Evolutionary conservation across 2,888 invertebrate genomes (phyloP).

Genomic region (Acrobasis repandana): DNA sequence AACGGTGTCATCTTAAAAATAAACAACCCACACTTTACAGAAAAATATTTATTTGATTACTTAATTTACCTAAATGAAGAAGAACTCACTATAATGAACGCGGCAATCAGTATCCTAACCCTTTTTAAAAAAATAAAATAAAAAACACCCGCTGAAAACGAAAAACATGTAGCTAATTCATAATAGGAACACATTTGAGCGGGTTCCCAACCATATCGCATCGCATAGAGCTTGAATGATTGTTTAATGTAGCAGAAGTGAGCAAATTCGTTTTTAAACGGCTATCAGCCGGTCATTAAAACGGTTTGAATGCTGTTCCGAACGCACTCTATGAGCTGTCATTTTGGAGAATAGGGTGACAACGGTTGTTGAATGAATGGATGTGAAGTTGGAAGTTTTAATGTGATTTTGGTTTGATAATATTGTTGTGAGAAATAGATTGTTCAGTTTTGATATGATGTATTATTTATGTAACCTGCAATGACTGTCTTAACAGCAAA

Average conservation of each 20-base stretch:
- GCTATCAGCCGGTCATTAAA: slow-evolving; percentile 82
- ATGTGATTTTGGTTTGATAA: not conserved
- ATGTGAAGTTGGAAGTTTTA: not conserved
- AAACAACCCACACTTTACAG: too few species aligned
- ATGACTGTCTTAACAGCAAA: too few species aligned
- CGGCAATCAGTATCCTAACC: slow-evolving; percentile 6
- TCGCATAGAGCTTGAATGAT: slow-evolving; percentile 53
- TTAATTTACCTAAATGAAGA: too few species aligned
- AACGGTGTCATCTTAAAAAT: too few species aligned
- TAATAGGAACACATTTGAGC: slow-evolving; percentile 42
- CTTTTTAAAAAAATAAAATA: slow-evolving; percentile 17
- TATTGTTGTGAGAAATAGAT: not conserved
- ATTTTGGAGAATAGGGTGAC: slow-evolving; percentile 55
- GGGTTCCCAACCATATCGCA: slow-evolving; percentile 42
- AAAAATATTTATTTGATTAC: too few species aligned
- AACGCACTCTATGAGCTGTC: slow-evolving; percentile 45
- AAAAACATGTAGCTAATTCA: slow-evolving; percentile 33
- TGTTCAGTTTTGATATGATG: too few species aligned
- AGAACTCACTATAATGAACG: too few species aligned
- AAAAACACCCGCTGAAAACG: slow-evolving; percentile 16
- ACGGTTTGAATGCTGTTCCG: slow-evolving; percentile 64
- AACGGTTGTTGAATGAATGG: not conserved
- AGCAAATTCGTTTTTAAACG: slow-evolving; percentile 84
- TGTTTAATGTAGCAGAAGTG: slow-evolving; percentile 82
- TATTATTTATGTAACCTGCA: too few species aligned